Conservation (phyloP, 35 echinoderm and acorn worm genomes). For the Ophiothrix spiculata region DNA sequence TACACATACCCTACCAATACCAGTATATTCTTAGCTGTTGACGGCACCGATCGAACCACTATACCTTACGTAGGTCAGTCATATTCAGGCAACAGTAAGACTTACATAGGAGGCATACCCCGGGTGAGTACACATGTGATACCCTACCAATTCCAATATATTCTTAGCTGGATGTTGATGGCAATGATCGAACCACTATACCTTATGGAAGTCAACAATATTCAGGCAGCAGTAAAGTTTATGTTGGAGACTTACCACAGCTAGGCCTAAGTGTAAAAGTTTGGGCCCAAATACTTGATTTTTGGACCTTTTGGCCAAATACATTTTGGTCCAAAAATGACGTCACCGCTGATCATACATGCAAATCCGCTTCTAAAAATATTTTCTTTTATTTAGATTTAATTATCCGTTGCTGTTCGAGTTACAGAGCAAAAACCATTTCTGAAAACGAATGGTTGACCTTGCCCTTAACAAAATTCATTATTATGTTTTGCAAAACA, state of each 20-base stretch:
- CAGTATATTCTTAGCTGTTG: constrained; percentile 30
- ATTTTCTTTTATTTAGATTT: no score
- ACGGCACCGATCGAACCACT: constrained; percentile 23
- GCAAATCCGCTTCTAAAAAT: no score
- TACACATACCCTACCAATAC: constrained; percentile 13
- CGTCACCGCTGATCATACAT: no score
- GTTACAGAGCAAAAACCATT: no score
- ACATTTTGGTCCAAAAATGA: no score
- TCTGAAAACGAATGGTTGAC: no score
- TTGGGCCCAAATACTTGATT: no score
- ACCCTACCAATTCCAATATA: constrained; percentile 23
- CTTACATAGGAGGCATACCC: constrained; percentile 63
- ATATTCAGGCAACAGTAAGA: constrained; percentile 37
- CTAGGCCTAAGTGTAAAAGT: no score
- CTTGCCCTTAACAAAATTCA: no score
- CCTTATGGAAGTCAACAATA: constrained; percentile 25
- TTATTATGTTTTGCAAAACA: no score
- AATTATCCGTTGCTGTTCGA: no score
- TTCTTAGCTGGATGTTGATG: constrained; percentile 32
- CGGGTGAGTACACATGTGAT: constrained; percentile 45
- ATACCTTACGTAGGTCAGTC: constrained; percentile 9
- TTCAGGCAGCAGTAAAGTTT: constrained; percentile 46
- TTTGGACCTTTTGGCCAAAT: no score
- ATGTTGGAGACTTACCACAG: constrained; percentile 50
- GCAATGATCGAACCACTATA: constrained; percentile 8